Evolutionary conservation across 2,797 vertebrate genomes (phyloP).

Genomic region (Urocyon cinereoargenteus): DNA sequence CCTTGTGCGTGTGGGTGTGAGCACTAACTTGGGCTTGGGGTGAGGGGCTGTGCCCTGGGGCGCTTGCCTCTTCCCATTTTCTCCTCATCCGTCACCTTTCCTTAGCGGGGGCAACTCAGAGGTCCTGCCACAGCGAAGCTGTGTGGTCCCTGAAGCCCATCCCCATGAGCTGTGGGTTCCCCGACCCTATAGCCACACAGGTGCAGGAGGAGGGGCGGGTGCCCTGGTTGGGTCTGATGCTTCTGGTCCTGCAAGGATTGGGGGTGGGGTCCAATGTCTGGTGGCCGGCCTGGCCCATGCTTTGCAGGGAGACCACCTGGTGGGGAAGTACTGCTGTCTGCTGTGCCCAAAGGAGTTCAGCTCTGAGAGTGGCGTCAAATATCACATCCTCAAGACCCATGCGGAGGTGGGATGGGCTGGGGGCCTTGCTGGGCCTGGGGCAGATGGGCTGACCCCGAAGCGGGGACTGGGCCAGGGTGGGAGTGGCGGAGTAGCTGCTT

Average conservation of each 20-base stretch:
- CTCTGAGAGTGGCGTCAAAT: slow-evolving; percentile 98
- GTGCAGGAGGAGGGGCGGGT: background rate
- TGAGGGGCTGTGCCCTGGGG: background rate
- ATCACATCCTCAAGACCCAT: slow-evolving; percentile 98
- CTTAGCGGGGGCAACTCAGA: background rate
- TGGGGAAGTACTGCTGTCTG: slow-evolving; percentile 96
- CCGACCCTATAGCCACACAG: background rate
- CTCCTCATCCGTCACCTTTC: no score
- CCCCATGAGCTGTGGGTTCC: background rate
- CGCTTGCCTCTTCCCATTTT: background rate
- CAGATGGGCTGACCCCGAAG: fast-evolving
- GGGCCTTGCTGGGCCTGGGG: background rate
- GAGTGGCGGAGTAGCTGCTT: background rate
- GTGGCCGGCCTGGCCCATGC: slow-evolving; percentile 47
- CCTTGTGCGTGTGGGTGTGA: background rate
- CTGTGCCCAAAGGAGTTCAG: slow-evolving; percentile 99
- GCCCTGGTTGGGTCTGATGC: background rate
- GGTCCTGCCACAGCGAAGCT: background rate
- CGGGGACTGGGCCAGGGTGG: fast-evolving
- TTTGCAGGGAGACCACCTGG: slow-evolving; percentile 93
- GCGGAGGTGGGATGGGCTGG: slow-evolving; percentile 90
- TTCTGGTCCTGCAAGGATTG: background rate
- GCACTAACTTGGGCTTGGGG: background rate
- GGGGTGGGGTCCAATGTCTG: background rate
- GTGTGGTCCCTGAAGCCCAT: background rate